Base-by-base conservation (phyloP, 2,113 vertebrate species). In the Sinocyclocheilus rhinocerous region DNA sequence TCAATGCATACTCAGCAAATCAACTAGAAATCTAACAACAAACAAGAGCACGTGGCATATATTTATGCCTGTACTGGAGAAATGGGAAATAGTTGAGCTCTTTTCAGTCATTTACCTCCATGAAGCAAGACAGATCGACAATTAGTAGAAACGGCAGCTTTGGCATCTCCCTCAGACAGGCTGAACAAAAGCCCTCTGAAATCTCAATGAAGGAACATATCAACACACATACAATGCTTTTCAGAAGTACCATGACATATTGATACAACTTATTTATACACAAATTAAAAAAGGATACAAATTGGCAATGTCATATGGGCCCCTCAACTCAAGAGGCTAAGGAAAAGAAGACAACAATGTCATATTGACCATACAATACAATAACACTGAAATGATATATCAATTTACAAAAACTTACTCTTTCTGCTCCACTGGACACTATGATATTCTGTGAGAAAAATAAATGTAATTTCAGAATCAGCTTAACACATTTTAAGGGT, bases 261-360 rank as follows among this genome's bases (percentile, higher is more conserved):
- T 78, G 6, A 18, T n/a, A 29, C 1, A 18, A 29, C 8, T 77
- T 77, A 55, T 52, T 29, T 8, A 75, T 13, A 70, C 20, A 79
- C 20, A 57, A 7, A 36, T 59, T 73, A 11, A 26, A 48, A 81
- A 96, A 98, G 97, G 98, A 99, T 99, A 99, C 97, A 99, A 92
- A 91, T 98, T 99, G 84, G 95, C 94, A 90, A 98, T 94, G 4
- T 99, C 97, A 0, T 98, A 97, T 0, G 98, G 98, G 67, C 98
- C 97, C 92, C 98, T 93, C 65, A 99, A 92, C 88, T 99, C 97
- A 80, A 98, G 92, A 82, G 96, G 91, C 98, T 99, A 77, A 92
- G 92, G 76, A 89, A 75, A 50, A 87, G 12, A 57, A n/a, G 20
- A 73, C 13, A 10, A 13, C 52, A 78, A 36, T 36, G 26, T 59